Conservation (phyloP, 2,113 vertebrate species). For the Agelaius tricolor region DNA sequence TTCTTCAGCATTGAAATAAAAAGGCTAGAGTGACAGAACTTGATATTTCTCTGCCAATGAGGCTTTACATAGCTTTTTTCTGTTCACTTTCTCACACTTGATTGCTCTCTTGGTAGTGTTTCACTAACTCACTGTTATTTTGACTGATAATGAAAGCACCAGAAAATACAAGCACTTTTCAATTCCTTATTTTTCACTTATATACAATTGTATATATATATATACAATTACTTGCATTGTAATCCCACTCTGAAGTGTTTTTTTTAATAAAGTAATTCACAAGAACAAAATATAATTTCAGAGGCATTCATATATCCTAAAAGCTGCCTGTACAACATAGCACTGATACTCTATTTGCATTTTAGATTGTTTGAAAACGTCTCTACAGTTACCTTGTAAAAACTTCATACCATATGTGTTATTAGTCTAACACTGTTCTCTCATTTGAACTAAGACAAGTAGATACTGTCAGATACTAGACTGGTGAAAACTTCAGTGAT, state of each 20-base stretch:
- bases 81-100: conserved; percentile 31
- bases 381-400: background rate
- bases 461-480: background rate
- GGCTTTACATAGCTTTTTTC: conserved; percentile 37
- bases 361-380: conserved; percentile 3
- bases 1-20: background rate
- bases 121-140: conserved; percentile 38
- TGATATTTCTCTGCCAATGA: background rate
- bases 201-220: background rate
- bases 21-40: background rate
- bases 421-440: background rate
- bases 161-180: conserved; percentile 60
- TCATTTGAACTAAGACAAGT: background rate
- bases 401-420: background rate
- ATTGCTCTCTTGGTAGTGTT: conserved; percentile 30
- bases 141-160: conserved; percentile 59
- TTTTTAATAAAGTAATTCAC: conserved; percentile 34
- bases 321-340: background rate
- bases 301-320: background rate
- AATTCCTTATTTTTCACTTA: conserved; percentile 59
- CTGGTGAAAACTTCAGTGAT: background rate
- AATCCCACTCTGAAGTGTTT: conserved; percentile 13
- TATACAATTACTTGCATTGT: background rate
- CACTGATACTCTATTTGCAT: conserved; percentile 62
- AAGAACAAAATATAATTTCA: conserved; percentile 56